These are phyloP conservation scores for Anseranas semipalmata DNA, from an alignment of 2,113 vertebrate species.

Conservation along the genomic window DNA sequence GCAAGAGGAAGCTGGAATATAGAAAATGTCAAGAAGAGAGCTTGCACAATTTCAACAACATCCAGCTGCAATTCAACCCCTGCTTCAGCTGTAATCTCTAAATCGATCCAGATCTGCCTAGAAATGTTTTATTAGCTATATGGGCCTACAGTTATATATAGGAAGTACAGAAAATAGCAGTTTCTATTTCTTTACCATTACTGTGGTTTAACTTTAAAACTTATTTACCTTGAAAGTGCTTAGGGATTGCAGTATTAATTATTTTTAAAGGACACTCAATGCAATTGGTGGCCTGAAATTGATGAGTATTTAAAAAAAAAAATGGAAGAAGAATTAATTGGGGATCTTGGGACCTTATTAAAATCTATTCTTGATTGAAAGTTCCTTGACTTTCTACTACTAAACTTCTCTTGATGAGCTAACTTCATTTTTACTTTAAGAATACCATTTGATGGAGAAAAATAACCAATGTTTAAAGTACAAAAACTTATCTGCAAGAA, in stretches of 20 bases:
- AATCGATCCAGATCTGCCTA: conserved; percentile 14
- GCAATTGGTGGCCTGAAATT: conserved; percentile 50
- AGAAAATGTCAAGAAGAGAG: conserved; percentile 42
- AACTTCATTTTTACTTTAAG: neutral
- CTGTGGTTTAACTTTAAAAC: conserved; percentile 22
- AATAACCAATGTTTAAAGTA: neutral
- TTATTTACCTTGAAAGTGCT: conserved; percentile 62
- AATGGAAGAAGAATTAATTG: conserved; percentile 60
- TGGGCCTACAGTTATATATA: neutral
- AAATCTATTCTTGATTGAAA: conserved; percentile 52
- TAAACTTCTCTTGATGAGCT: neutral
- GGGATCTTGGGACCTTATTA: conserved; percentile 70
- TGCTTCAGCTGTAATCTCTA: conserved; percentile 49
- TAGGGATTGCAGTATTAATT: conserved; percentile 63
- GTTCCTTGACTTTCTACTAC: conserved; percentile 32
- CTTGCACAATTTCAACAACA: conserved; percentile 57
- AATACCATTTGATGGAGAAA: conserved; percentile 11
- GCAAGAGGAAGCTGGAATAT: conserved; percentile 44
- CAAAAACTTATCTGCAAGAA: neutral
- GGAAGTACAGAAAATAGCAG: neutral
- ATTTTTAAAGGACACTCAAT: conserved; percentile 60
- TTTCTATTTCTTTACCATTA: neutral
- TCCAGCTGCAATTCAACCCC: conserved; percentile 59
- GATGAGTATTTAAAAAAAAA: conserved; percentile 28
- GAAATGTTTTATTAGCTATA: conserved; percentile 33